Percentiles rank a stretch among this genome's conserved stretches.
phyloP scores from a whole-genome alignment of 1,140 invertebrate genomes.

The Drosophila pseudoobscura region DNA sequence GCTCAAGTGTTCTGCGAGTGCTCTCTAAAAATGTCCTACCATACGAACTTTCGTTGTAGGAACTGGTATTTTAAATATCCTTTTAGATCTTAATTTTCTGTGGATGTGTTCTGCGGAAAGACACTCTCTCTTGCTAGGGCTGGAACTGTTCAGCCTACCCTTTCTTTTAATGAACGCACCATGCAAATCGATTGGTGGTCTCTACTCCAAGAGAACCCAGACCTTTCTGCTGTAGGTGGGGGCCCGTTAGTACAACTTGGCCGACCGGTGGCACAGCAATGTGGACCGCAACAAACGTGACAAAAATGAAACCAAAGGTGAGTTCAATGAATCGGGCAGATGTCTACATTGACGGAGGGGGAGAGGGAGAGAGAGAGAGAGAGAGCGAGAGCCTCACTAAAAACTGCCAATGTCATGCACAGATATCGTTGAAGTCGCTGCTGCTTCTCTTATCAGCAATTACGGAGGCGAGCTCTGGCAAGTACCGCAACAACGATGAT shows the following conservation, averaged over 20 bases:
- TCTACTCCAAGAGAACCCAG: neutral
- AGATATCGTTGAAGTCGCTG: slow-evolving; percentile 37
- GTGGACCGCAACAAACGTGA: slow-evolving; percentile 42
- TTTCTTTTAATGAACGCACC: slow-evolving; percentile 16
- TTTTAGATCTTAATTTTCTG: neutral
- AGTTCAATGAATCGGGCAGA: slow-evolving; percentile 12
- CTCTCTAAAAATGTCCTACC: no score
- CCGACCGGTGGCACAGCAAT: slow-evolving; percentile 10
- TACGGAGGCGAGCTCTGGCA: neutral
- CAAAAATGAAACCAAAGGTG: slow-evolving; percentile 42
- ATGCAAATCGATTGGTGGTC: slow-evolving; percentile 56
- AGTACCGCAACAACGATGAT: neutral
- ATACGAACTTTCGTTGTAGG: no score
- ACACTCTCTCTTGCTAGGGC: neutral
- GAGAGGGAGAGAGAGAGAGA: no score
- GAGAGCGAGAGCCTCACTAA: no score
- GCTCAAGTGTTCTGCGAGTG: no score
- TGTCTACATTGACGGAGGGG: no score
- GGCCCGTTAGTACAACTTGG: slow-evolving; percentile 53
- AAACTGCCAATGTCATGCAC: slow-evolving; percentile 7
- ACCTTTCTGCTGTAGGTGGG: neutral
- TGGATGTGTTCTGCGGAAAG: neutral
- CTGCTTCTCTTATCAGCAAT: slow-evolving; percentile 40
- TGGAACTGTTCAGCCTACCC: slow-evolving; percentile 6
- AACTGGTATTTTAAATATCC: no score